Percentiles rank a stretch among this genome's conserved stretches.
Conservation (phyloP, 2,888 invertebrate species). For the Drosophila neoperkinsi region DNA sequence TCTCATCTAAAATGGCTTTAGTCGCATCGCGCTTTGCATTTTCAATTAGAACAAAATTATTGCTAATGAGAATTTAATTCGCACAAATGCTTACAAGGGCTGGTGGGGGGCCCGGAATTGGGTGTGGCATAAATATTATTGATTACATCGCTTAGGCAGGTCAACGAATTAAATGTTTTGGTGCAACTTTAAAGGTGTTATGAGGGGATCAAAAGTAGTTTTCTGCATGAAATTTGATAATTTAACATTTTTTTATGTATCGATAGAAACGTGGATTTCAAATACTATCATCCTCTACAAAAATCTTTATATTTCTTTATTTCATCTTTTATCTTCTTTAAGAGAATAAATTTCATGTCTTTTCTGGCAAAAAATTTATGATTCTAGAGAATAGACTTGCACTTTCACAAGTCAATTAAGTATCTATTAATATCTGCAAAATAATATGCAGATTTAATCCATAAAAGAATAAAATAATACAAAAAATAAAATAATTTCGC, state of each 20-base stretch:
- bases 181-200: neutral
- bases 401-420: neutral
- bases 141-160: neutral
- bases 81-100: conserved; percentile 46
- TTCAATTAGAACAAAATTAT: conserved; percentile 69
- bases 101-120: too few species aligned
- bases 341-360: neutral
- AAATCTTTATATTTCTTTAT: too few species aligned
- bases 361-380: too few species aligned
- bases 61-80: conserved; percentile 76
- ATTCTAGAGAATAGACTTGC: neutral
- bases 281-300: neutral
- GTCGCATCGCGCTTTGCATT: conserved; percentile 43
- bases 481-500: too few species aligned
- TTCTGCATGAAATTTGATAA: neutral
- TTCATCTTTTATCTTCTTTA: too few species aligned
- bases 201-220: neutral
- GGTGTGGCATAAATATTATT: conserved; percentile 16
- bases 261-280: neutral
- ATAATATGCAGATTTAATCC: neutral
- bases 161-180: neutral
- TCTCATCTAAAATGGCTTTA: conserved; percentile 27
- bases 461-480: too few species aligned
- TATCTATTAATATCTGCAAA: neutral
- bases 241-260: neutral